phyloP scores from a whole-genome alignment of 2,113 vertebrate species.

The Artemisiospiza belli region DNA sequence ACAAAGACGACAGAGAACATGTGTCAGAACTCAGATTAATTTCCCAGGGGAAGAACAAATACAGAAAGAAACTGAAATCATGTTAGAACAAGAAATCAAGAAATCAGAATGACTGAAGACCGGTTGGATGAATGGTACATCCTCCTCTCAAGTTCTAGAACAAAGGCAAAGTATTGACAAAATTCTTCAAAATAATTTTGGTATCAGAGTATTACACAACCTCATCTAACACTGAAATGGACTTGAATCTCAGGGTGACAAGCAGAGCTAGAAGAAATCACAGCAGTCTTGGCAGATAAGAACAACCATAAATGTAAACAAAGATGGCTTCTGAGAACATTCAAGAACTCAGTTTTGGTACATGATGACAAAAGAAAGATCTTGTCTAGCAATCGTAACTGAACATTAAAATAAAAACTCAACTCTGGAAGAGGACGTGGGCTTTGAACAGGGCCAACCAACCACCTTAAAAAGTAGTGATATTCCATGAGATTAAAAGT shows the following conservation, averaged over 20 bases:
- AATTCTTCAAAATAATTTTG: not conserved
- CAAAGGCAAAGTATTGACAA: not conserved
- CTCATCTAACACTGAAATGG: not conserved
- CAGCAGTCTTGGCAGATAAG: not conserved
- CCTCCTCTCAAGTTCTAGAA: not conserved
- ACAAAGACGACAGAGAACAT: conserved; percentile 15
- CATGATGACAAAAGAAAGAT: not conserved
- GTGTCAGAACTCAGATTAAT: conserved; percentile 34
- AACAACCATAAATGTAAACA: not conserved
- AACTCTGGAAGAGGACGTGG: not conserved
- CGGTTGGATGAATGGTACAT: not conserved
- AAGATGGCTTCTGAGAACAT: not conserved
- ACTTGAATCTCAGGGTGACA: not conserved
- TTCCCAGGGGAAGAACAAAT: conserved; percentile 29
- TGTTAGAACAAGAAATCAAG: conserved; percentile 42
- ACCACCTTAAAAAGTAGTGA: not conserved
- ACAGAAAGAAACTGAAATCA: conserved; percentile 28
- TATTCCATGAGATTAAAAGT: not conserved
- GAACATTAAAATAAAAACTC: not conserved
- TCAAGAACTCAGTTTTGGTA: not conserved
- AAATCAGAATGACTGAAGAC: conserved; percentile 2
- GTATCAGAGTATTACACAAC: not conserved
- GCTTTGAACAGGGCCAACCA: not conserved
- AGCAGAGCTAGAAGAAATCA: not conserved
- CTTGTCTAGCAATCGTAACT: not conserved